Percentiles rank a stretch among this genome's conserved stretches.
phyloP scores from a whole-genome alignment of 2,797 vertebrate genomes.

The Poeciliopsis paucimaculata region DNA sequence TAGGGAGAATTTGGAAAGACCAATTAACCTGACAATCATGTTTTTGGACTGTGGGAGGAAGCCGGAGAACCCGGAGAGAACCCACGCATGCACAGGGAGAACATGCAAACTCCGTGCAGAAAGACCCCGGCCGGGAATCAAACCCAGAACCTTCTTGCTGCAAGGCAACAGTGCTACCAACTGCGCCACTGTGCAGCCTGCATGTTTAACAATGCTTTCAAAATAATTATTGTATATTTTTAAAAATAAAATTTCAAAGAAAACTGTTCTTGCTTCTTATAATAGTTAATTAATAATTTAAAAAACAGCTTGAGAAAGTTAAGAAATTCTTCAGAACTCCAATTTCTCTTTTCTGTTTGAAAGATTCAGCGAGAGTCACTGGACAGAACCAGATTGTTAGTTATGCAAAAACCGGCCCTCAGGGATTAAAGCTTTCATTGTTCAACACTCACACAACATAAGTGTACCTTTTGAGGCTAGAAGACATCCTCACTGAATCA shows the following conservation, averaged over 20 bases:
- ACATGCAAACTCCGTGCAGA: too few relatives aligned
- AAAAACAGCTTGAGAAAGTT: slow-evolving; percentile 6
- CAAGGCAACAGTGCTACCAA: too few relatives aligned
- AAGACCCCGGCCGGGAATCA: too few relatives aligned
- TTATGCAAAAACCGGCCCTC: slow-evolving; percentile 77
- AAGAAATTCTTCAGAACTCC: slow-evolving; percentile 19
- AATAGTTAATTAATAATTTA: background rate
- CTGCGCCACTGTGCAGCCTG: too few relatives aligned
- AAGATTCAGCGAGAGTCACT: slow-evolving; percentile 37
- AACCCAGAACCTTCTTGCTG: too few relatives aligned
- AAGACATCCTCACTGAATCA: slow-evolving; percentile 91
- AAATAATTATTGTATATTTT: background rate
- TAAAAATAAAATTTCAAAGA: background rate
- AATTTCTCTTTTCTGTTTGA: slow-evolving; percentile 40
- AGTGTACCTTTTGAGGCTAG: slow-evolving; percentile 87
- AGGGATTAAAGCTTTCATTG: slow-evolving; percentile 86
- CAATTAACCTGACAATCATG: too few relatives aligned
- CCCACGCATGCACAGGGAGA: too few relatives aligned
- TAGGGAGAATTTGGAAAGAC: too few relatives aligned
- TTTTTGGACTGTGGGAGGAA: too few relatives aligned
- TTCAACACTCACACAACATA: slow-evolving; percentile 86
- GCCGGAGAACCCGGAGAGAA: too few relatives aligned
- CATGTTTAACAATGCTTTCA: background rate
- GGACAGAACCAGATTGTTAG: slow-evolving; percentile 68
- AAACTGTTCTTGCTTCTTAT: background rate